Base-by-base conservation (phyloP, 2,888 invertebrate species). In the Xylophagus ater region DNA sequence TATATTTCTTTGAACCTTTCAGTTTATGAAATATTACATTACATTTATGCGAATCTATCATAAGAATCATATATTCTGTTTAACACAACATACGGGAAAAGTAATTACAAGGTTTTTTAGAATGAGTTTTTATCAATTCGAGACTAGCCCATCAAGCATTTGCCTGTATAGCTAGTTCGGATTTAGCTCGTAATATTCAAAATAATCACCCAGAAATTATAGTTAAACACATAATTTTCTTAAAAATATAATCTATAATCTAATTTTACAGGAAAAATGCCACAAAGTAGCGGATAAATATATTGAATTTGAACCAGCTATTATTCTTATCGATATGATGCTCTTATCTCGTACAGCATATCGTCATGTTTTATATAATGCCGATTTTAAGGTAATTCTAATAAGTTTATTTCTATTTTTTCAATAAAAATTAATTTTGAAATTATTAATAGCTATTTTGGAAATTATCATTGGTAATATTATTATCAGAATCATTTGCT, bases 241-340 rank as follows among this genome's bases (percentile, higher is more conserved):
- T 21, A 17, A 13, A 40, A 20, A 35, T 24, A 12, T 29, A 32
- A n/a, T 17, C 32, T 2, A 37, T 2, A 34, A 18, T 43, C 42
- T 48, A 43, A 10, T 57, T 64, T 68, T 65, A 56, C 52, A 92
- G 92, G 73, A 71, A 8, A 69, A 71, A 45, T 93, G 93, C 57
- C 74, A 76, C 33, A 68, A 74, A 30, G 61, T 80, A 10, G 85
- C 86, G 1, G 93, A 93, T 60, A 88, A 88, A 59, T 93, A 92
- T 56, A 78, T 92, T 43, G 92, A 93, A 64, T 89, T 84, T 60
- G 93, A 93, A 56, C 73, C 79, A n/a, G 81, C 86, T 1, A 81
- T 92, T 47, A 78, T 89, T 0, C 73, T 87, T 53, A 81, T 93
- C 43, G 92, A 93, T 62, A 67, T 88, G 18, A 72, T 92, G 19